These are phyloP conservation scores for Episyrphus balteatus DNA, from an alignment of 1,140 invertebrate species.

Conservation along the genomic window DNA sequence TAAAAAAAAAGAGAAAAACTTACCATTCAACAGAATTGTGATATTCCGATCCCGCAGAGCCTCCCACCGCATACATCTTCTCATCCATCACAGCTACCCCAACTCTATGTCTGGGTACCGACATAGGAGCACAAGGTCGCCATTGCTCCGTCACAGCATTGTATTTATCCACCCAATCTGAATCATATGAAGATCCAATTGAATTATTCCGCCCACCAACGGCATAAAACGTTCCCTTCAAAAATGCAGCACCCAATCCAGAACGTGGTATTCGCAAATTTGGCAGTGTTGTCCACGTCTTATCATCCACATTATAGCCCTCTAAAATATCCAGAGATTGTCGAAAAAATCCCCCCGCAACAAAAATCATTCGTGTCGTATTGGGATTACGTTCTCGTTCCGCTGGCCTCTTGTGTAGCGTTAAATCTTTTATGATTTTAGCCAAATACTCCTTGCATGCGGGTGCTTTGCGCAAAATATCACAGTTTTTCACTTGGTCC, in stretches of 20 bases:
- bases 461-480: constrained; percentile 74
- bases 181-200: constrained; percentile 65
- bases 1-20: constrained; percentile 13
- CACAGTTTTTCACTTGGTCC: constrained; percentile 84
- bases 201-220: constrained; percentile 85
- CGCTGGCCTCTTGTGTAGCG: constrained; percentile 65
- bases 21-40: constrained; percentile 83
- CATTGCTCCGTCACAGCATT: constrained; percentile 42
- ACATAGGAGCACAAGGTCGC: constrained; percentile 72
- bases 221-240: constrained; percentile 73
- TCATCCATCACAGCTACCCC: constrained; percentile 88
- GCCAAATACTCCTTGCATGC: constrained; percentile 82
- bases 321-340: constrained; percentile 79
- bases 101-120: constrained; percentile 70
- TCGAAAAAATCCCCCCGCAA: constrained; percentile 77
- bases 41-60: constrained; percentile 68
- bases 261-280: constrained; percentile 72
- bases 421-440: constrained; percentile 80
- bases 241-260: constrained; percentile 75
- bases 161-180: constrained; percentile 61
- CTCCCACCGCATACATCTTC: constrained; percentile 80
- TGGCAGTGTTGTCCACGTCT: constrained; percentile 67
- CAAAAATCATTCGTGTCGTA: constrained; percentile 75
- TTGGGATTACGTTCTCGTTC: constrained; percentile 77
- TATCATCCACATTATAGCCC: constrained; percentile 75